Percentiles rank a stretch among this genome's conserved stretches.
These are phyloP conservation scores for Microdon myrmicae DNA, from an alignment of 2,888 invertebrate genomes.

Conservation along the genomic window DNA sequence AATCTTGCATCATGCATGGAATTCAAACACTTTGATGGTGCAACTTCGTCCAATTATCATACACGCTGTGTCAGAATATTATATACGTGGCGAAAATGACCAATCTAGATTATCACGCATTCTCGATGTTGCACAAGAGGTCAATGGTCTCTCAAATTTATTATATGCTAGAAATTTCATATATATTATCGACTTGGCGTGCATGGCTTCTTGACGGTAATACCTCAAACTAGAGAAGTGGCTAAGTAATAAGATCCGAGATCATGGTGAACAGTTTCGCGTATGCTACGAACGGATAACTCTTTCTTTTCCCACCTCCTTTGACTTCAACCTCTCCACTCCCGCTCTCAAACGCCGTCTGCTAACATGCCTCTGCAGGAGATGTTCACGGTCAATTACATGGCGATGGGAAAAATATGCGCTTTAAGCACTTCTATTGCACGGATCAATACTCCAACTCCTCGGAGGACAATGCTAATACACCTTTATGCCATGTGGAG, in stretches of 20 bases:
- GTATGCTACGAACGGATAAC: no score
- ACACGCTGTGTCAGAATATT: slow-evolving; percentile 98
- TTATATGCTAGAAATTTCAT: slow-evolving; percentile 90
- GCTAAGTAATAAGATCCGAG: slow-evolving; percentile 95
- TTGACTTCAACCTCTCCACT: no score
- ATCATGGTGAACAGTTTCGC: slow-evolving; percentile 95
- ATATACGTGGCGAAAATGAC: slow-evolving; percentile 90
- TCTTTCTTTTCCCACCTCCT: no score
- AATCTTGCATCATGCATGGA: slow-evolving; percentile 97
- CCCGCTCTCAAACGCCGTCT: no score
- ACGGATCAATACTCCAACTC: no score
- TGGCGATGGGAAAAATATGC: no score
- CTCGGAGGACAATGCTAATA: no score
- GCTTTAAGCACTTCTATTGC: no score
- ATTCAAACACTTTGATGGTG: slow-evolving; percentile 76
- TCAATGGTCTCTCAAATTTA: slow-evolving; percentile 89
- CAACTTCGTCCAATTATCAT: slow-evolving; percentile 85
- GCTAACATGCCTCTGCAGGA: no score
- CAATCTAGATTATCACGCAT: slow-evolving; percentile 93
- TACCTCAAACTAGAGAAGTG: slow-evolving; percentile 98
- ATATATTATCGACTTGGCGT: slow-evolving; percentile 98
- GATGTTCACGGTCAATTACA: no score
- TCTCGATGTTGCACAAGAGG: slow-evolving; percentile 95
- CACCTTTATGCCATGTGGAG: no score
- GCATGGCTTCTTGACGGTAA: slow-evolving; percentile 94